These are phyloP conservation scores for Cirrhinus mrigala DNA, from an alignment of 2,797 vertebrate species.

Conservation along the genomic window DNA sequence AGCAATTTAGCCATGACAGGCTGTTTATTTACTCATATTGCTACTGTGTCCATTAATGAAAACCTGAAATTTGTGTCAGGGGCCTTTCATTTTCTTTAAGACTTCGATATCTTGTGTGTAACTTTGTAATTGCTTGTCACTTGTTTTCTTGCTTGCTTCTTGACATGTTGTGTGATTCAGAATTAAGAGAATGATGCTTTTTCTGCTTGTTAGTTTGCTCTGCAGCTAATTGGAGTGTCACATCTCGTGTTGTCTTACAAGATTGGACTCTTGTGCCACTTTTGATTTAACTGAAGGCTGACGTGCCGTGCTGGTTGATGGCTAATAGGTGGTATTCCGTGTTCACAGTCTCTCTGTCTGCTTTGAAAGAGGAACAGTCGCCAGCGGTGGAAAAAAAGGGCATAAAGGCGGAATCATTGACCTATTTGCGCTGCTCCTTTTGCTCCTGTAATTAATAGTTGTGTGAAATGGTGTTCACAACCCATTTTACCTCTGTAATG, in stretches of 20 bases:
- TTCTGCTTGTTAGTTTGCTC: constrained; percentile 23
- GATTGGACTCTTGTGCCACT: constrained; percentile 20
- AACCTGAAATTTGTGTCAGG: constrained; percentile 28
- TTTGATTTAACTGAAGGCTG: constrained; percentile 23
- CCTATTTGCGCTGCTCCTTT: constrained; percentile 37
- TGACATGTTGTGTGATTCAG: constrained; percentile 8
- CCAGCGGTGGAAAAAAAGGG: background rate
- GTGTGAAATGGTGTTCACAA: constrained; percentile 12
- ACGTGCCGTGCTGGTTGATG: background rate
- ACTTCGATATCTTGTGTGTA: constrained; percentile 28
- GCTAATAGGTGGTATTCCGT: background rate
- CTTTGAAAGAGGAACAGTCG: background rate
- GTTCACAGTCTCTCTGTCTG: background rate
- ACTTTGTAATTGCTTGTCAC: constrained; percentile 52
- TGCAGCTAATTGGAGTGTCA: constrained; percentile 44
- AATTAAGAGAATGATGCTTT: constrained; percentile 24
- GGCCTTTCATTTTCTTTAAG: constrained; percentile 31
- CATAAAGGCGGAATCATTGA: constrained; percentile 22
- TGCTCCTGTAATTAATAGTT: constrained; percentile 34
- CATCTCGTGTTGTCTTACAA: constrained; percentile 30
- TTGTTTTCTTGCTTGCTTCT: constrained; percentile 9
- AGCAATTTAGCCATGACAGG: constrained; percentile 32
- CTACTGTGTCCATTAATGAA: constrained; percentile 28
- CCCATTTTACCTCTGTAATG: constrained; percentile 8
- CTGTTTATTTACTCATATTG: constrained; percentile 27